These are phyloP conservation scores for Athene noctua DNA, from an alignment of 2,113 vertebrate species.

Conservation along the genomic window DNA sequence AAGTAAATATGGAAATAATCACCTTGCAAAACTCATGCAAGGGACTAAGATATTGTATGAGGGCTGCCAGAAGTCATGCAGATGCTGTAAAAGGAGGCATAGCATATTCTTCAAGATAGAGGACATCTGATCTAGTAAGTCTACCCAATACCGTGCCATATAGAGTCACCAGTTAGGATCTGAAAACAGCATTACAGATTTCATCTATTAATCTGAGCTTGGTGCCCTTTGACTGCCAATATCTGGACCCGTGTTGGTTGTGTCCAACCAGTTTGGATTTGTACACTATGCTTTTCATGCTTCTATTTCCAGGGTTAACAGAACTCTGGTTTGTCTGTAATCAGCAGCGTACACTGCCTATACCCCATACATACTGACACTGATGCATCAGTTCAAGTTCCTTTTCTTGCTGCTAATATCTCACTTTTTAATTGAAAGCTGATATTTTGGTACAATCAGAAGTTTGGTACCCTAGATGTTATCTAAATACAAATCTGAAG, in stretches of 20 bases:
- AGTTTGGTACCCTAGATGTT: not conserved
- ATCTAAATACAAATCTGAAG: not conserved
- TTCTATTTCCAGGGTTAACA: not conserved
- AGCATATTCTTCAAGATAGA: not conserved
- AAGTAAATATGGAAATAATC: not conserved
- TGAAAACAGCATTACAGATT: not conserved
- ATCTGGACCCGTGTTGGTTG: not conserved
- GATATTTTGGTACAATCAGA: not conserved
- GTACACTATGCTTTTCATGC: not conserved
- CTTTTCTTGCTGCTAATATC: not conserved
- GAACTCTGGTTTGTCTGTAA: not conserved
- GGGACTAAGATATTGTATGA: not conserved
- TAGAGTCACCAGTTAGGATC: not conserved
- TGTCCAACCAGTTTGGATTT: not conserved
- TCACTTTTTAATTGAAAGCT: not conserved
- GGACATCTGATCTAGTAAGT: not conserved
- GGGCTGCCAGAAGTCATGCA: not conserved
- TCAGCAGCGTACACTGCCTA: rapidly evolving
- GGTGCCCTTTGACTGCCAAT: not conserved
- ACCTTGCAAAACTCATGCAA: not conserved
- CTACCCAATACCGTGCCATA: not conserved
- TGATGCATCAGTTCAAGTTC: not conserved
- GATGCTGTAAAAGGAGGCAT: not conserved
- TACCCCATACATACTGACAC: rapidly evolving
- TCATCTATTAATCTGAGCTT: not conserved